Base-by-base conservation (phyloP, 2,888 invertebrate genomes). In the Oconnorella tubifera region DNA sequence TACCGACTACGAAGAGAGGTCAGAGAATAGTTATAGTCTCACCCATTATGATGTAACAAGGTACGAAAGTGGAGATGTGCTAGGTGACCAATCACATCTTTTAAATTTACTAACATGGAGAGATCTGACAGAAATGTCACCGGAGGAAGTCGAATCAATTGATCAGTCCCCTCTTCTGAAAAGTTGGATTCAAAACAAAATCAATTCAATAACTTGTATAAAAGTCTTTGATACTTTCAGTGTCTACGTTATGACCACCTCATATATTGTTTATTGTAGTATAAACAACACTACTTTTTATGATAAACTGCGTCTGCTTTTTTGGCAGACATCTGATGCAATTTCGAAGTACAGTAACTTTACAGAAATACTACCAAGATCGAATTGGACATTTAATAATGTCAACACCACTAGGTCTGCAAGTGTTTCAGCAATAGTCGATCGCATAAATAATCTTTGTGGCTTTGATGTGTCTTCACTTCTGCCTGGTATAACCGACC, bases 61-160 rank as follows among this genome's bases (percentile, higher is more conserved):
- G 25, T 51, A 51, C 53, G 53, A 51, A 51, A 10, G 25, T 6
- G 53, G 53, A 51, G 53, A 51, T 27, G 25, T 51, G 6, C 4
- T 51, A 6, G 53, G 53, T 23, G 53, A 51, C 14, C 14, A 51
- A 6, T 10, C 10, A 10, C 25, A 23, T 6, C 25, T 51, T 19
- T 23, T 51, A 6, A 51, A 6, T 23, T 23, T 51, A 25, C 53
- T 51, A 23, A 25, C 53, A 6, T 25, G 6, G 6, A 10, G 53
- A 51, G 25, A 51, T 51, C 53, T 51, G 10, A 51, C 53, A 19
- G 4, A 51, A 51, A 51, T 51, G 53, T 19, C 10, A 25, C 23
- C 14, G 14, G 14, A 51, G 6, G 53, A 51, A 19, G 14, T 51
- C 6, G 53, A 51, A 23, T 23, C 25, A 51, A 19, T 51, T 19